Evolutionary conservation across 2,888 invertebrate species (phyloP).

Genomic region (Dryococelus australis): DNA sequence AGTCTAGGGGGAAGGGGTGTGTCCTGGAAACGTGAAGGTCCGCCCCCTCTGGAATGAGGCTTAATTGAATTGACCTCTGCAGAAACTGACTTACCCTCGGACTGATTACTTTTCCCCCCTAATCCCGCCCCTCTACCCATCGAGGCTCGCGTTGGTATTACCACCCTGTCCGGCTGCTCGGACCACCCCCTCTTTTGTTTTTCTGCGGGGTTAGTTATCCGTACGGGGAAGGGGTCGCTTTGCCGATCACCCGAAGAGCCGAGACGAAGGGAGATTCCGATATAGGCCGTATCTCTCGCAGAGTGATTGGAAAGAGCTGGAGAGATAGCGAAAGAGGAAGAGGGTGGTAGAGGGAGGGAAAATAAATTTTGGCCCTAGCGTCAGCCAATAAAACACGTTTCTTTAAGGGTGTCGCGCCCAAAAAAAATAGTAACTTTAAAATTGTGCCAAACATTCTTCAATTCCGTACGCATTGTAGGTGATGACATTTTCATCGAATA

Average conservation of each 20-base stretch:
- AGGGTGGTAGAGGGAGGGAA: too few species aligned
- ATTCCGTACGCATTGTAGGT: too few species aligned
- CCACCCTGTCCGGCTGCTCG: neutral
- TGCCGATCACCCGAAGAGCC: neutral
- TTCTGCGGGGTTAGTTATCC: neutral
- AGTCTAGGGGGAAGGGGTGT: too few species aligned
- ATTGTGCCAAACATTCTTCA: too few species aligned
- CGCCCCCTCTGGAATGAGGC: neutral
- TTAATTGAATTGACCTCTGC: conserved; percentile 9
- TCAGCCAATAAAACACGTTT: too few species aligned
- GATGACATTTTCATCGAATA: too few species aligned
- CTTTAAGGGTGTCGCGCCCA: too few species aligned
- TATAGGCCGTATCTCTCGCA: neutral
- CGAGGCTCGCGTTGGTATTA: neutral
- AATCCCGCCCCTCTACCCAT: neutral
- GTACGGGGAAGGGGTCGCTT: neutral
- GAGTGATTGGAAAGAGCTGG: neutral
- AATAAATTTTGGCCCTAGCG: too few species aligned
- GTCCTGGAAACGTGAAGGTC: too few species aligned
- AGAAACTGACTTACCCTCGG: neutral
- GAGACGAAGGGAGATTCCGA: neutral
- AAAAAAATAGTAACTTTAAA: too few species aligned
- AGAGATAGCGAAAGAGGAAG: neutral
- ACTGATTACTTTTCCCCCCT: neutral
- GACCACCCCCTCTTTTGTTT: neutral